phyloP scores from a whole-genome alignment of 2,113 vertebrate genomes.

The human (Homo sapiens) region GRCh38 chr12:68013501-68014000 shows the following conservation, averaged over 20 bases:
- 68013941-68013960: too few species aligned
- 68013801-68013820: too few species aligned
- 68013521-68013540: neutral
- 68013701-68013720: neutral
- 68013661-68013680: neutral
- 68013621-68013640: neutral
- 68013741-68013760: neutral
- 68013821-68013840: too few species aligned
- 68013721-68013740: neutral
- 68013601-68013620: neutral
- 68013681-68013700: neutral
- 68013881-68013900: too few species aligned
- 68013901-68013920: too few species aligned
- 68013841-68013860: too few species aligned
- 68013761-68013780: neutral
- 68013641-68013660: neutral
- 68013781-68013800: neutral
- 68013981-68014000: too few species aligned
- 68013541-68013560: neutral
- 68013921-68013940: too few species aligned
- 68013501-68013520: neutral
- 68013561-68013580: neutral
- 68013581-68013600: neutral
- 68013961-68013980: too few species aligned
- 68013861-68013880: too few species aligned